Conservation (phyloP, 2,113 vertebrate species). For the Donacobius atricapilla region DNA sequence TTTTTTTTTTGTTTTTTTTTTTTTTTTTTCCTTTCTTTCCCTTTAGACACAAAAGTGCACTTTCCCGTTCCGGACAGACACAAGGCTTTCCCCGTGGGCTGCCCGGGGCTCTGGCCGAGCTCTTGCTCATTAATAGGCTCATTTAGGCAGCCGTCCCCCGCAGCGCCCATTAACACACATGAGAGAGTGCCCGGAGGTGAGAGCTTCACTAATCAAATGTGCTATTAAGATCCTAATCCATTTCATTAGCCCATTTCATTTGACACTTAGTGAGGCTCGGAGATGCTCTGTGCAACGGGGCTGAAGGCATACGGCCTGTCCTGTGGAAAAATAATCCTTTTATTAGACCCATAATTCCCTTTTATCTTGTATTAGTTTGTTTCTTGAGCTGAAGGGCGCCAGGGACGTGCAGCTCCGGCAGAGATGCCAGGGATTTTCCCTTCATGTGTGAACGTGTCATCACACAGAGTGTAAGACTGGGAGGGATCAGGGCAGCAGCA, state of each 20-base stretch:
- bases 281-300: neutral
- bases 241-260: slow-evolving; percentile 31
- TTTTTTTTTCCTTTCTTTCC: too few species aligned
- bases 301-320: neutral
- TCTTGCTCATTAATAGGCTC: neutral
- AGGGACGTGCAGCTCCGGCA: neutral
- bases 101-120: neutral
- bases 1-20: neutral
- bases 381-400: neutral
- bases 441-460: neutral
- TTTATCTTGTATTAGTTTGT: neutral
- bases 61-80: neutral
- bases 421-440: neutral
- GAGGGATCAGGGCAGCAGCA: neutral
- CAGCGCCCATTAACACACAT: slow-evolving; percentile 13
- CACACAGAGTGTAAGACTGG: accelerated
- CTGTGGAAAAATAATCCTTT: slow-evolving; percentile 1
- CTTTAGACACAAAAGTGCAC: neutral
- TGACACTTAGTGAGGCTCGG: slow-evolving; percentile 10
- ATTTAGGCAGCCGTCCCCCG: neutral
- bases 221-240: slow-evolving; percentile 44
- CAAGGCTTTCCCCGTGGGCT: neutral
- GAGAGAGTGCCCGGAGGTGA: slow-evolving; percentile 13
- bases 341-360: neutral
- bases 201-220: slow-evolving; percentile 32